These are phyloP conservation scores for Pristionchus entomophagus DNA, from an alignment of 2,888 invertebrate species.

Conservation along the genomic window DNA sequence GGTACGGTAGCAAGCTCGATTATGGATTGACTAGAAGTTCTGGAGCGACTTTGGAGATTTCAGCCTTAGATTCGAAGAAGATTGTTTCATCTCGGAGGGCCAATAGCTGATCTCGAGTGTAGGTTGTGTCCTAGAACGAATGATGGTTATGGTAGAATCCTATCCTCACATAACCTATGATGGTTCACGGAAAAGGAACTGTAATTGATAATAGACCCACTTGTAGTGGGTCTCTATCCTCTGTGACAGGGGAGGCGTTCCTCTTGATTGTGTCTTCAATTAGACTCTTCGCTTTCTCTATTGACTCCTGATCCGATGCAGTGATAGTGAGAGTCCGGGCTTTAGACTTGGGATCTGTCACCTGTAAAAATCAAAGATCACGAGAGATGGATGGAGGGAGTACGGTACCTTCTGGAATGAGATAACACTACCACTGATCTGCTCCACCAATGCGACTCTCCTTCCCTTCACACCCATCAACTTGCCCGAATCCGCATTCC, in stretches of 20 bases:
- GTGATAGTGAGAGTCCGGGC: slow-evolving; percentile 95
- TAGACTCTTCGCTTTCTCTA: slow-evolving; percentile 90
- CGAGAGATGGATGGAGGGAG: not conserved
- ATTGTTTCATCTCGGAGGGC: not conserved
- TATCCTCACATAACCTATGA: no score
- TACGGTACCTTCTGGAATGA: slow-evolving; percentile 88
- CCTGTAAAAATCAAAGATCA: slow-evolving; percentile 76
- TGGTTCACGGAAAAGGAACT: not conserved
- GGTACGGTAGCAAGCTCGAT: slow-evolving; percentile 19
- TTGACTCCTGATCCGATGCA: slow-evolving; percentile 92
- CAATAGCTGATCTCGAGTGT: slow-evolving; percentile 28
- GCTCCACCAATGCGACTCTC: slow-evolving; percentile 98
- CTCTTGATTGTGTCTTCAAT: slow-evolving; percentile 95
- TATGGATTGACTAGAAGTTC: slow-evolving; percentile 39
- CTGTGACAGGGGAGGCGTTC: slow-evolving; percentile 84
- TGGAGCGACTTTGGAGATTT: slow-evolving; percentile 22
- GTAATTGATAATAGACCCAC: not conserved
- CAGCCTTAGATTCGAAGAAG: not conserved
- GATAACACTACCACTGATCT: slow-evolving; percentile 97
- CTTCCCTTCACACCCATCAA: slow-evolving; percentile 86
- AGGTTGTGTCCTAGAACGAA: slow-evolving; percentile 24
- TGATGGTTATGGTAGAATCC: slow-evolving; percentile 2
- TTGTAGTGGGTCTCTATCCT: slow-evolving; percentile 3
- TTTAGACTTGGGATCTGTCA: slow-evolving; percentile 91
- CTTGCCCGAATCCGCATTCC: slow-evolving; percentile 96